Conservation (phyloP, 1,140 invertebrate species). For the Proales similis region DNA sequence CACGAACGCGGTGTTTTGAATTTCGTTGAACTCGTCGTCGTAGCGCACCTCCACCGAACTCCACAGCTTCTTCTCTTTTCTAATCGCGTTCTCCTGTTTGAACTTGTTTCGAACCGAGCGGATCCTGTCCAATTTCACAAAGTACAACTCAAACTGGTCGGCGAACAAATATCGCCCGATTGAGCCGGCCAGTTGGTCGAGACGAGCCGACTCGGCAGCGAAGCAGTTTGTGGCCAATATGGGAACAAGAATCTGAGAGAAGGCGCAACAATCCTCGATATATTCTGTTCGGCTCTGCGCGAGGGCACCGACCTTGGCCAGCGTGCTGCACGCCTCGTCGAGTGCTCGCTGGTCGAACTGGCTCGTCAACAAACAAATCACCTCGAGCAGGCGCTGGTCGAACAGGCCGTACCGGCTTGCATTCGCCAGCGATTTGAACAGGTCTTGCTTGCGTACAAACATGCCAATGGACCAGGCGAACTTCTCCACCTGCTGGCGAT, state of each 20-base stretch:
- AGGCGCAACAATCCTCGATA: conserved; percentile 17
- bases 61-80: conserved; percentile 30
- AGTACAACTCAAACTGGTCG: conserved; percentile 26
- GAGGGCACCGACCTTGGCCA: not conserved
- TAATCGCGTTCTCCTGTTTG: conserved; percentile 12
- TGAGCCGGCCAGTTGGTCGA: not conserved
- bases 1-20: not conserved
- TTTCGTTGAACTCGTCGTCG: conserved; percentile 1
- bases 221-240: not conserved
- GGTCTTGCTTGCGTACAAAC: not conserved
- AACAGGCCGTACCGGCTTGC: conserved; percentile 2
- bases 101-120: conserved; percentile 1
- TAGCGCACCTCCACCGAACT: conserved; percentile 4
- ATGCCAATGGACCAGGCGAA: conserved; percentile 4
- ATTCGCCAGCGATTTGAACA: not conserved
- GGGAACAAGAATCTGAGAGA: not conserved
- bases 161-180: not conserved
- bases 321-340: not conserved
- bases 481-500: no score
- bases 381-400: not conserved
- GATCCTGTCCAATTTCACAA: conserved; percentile 13
- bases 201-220: no score
- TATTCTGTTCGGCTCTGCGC: conserved; percentile 29
- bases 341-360: conserved; percentile 7
- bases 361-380: not conserved